These are phyloP conservation scores for Drosophila pallidifrons DNA, from an alignment of 1,140 invertebrate genomes.

Conservation along the genomic window DNA sequence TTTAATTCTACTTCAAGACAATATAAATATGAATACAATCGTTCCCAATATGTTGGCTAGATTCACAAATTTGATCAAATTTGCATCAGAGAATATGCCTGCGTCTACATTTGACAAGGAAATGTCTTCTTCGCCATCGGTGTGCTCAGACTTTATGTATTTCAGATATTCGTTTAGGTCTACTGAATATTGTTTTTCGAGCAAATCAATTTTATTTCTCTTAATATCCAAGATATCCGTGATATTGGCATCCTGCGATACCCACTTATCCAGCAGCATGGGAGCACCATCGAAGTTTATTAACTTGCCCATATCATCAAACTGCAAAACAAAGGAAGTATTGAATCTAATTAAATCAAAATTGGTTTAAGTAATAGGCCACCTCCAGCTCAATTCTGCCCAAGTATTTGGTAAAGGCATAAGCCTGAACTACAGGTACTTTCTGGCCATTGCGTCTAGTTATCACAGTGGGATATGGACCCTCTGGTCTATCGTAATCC, in stretches of 20 bases:
- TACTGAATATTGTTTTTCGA: background rate
- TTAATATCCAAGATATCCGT: conserved; percentile 87
- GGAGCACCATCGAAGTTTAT: conserved; percentile 90
- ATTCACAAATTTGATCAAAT: background rate
- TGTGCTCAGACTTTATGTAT: background rate
- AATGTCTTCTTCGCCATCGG: background rate
- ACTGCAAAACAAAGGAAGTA: conserved; percentile 80
- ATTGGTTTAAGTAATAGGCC: background rate
- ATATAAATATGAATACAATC: background rate
- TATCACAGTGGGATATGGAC: conserved; percentile 91
- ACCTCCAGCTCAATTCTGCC: conserved; percentile 88
- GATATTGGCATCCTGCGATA: conserved; percentile 88
- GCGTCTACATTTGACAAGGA: background rate
- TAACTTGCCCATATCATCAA: conserved; percentile 91
- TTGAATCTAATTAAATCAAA: background rate
- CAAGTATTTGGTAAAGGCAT: conserved; percentile 96
- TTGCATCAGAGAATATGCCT: background rate
- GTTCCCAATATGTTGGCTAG: background rate
- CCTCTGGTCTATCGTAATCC: conserved; percentile 86
- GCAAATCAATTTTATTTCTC: conserved; percentile 86
- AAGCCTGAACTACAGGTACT: conserved; percentile 95
- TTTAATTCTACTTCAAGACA: background rate
- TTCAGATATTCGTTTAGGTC: background rate
- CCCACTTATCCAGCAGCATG: conserved; percentile 89
- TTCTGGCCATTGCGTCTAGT: conserved; percentile 88